phyloP scores from a whole-genome alignment of 2,888 invertebrate species.

The Megaustenia siamemsis region DNA sequence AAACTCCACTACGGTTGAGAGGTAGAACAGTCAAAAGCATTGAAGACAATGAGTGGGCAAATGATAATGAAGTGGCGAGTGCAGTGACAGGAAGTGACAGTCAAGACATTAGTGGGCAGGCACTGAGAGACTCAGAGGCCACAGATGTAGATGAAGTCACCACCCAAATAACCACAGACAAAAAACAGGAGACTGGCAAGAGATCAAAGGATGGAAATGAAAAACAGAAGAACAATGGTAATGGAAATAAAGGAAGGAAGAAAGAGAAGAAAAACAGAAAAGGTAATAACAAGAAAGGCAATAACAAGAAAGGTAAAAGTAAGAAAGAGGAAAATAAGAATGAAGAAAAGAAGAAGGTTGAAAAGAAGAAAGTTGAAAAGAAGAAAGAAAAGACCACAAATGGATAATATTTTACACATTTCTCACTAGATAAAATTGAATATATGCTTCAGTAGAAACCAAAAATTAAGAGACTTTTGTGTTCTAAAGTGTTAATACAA shows the following conservation, averaged over 20 bases:
- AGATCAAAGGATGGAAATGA: slow-evolving; percentile 55
- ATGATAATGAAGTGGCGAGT: not conserved
- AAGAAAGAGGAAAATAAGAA: not conserved
- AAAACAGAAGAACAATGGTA: slow-evolving; percentile 18
- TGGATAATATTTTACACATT: not conserved
- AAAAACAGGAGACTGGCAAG: slow-evolving; percentile 53
- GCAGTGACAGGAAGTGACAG: not conserved
- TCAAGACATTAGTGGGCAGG: not conserved
- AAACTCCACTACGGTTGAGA: slow-evolving; percentile 71
- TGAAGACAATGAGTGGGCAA: slow-evolving; percentile 35
- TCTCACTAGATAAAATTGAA: not conserved
- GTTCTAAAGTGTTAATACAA: not conserved
- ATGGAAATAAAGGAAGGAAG: slow-evolving; percentile 17
- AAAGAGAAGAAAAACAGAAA: slow-evolving; percentile 25
- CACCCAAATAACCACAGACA: slow-evolving; percentile 19
- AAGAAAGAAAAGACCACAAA: too few species aligned
- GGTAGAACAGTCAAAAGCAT: slow-evolving; percentile 70
- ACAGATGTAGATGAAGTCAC: too few species aligned
- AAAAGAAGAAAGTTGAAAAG: not conserved
- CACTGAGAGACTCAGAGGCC: not conserved
- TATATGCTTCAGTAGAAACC: not conserved
- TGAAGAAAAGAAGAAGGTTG: slow-evolving; percentile 17
- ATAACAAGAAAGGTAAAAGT: not conserved
- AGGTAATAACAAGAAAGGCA: slow-evolving; percentile 10
- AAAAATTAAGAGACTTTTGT: not conserved